Conservation (phyloP, 2,888 invertebrate genomes). For the Monoplex corrugatus region DNA sequence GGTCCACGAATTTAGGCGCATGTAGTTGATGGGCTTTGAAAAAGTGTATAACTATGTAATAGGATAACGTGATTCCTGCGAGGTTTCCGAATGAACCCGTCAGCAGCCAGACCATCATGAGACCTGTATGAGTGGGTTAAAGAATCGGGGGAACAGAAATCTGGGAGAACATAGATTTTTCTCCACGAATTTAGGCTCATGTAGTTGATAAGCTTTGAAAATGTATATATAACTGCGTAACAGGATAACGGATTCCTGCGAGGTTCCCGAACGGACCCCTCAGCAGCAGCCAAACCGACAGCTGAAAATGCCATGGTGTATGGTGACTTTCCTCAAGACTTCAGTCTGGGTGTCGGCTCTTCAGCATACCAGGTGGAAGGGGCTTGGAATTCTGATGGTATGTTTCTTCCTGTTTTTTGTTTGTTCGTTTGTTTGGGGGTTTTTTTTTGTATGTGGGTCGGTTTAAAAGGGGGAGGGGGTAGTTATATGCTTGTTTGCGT, state of each 20-base stretch:
- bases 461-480: background rate
- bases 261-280: constrained; percentile 54
- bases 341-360: constrained; percentile 72
- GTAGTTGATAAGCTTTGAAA: background rate
- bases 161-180: too few species aligned
- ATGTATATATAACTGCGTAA: background rate
- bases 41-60: too few species aligned
- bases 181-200: too few species aligned
- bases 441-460: background rate
- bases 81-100: too few species aligned
- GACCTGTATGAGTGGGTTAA: background rate
- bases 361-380: constrained; percentile 86
- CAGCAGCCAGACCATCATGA: too few species aligned
- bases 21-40: too few species aligned
- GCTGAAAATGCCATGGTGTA: constrained; percentile 13
- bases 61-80: too few species aligned
- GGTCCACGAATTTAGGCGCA: too few species aligned
- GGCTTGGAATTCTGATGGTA: constrained; percentile 85
- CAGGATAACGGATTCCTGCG: constrained; percentile 56
- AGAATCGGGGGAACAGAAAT: too few species aligned
- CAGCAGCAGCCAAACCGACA: background rate
- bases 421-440: background rate
- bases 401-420: too few species aligned
- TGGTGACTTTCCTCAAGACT: background rate
- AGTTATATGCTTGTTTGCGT: too few species aligned